Percentiles rank a stretch among this genome's conserved stretches.
phyloP scores from a whole-genome alignment of 2,888 invertebrate genomes.

The Lithophane ornitopus region DNA sequence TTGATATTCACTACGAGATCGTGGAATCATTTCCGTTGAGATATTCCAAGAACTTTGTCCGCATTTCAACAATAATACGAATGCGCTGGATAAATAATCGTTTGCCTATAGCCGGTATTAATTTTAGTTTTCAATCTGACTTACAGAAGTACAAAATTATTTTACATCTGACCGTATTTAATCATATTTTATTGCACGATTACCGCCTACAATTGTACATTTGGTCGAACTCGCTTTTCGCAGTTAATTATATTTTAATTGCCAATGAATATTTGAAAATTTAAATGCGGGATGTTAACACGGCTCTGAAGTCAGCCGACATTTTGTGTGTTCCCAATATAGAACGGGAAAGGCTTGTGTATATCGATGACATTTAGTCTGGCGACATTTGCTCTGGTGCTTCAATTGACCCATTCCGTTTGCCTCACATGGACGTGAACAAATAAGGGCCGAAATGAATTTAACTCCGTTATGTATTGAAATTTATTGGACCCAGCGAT shows the following conservation, averaged over 20 bases:
- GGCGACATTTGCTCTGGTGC: constrained; percentile 81
- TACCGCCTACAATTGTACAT: constrained; percentile 52
- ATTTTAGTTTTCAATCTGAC: constrained; percentile 42
- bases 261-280: constrained; percentile 62
- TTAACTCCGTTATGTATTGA: constrained; percentile 63
- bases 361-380: constrained; percentile 76
- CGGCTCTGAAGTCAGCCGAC: constrained; percentile 62
- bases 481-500: constrained; percentile 60
- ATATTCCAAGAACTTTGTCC: constrained; percentile 61
- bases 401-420: constrained; percentile 80
- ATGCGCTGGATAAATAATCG: constrained; percentile 21
- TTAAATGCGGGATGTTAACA: constrained; percentile 59
- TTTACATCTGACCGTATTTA: constrained; percentile 42
- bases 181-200: constrained; percentile 52
- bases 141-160: constrained; percentile 33
- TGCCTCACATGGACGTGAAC: constrained; percentile 64
- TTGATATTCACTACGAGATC: constrained; percentile 76
- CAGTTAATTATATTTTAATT: constrained; percentile 64
- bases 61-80: constrained; percentile 45
- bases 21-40: constrained; percentile 72
- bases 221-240: constrained; percentile 37
- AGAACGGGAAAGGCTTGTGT: constrained; percentile 69
- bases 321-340: constrained; percentile 72
- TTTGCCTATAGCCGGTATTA: constrained; percentile 13
- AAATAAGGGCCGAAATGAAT: constrained; percentile 66